These are phyloP conservation scores for Thereva nobilitata DNA, from an alignment of 2,888 invertebrate genomes.

Conservation along the genomic window DNA sequence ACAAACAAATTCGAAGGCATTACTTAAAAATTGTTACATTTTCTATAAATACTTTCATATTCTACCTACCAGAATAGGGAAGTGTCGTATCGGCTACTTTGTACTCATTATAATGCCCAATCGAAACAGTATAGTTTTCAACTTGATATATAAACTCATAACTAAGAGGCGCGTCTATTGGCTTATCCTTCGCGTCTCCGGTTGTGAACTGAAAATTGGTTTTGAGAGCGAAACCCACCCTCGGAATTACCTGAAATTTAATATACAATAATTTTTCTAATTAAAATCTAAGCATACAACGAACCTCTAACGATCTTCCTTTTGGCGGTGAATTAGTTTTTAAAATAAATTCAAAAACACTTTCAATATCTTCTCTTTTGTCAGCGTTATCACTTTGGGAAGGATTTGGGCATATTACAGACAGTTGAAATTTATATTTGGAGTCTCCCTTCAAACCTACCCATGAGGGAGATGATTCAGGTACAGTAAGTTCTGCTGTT, in stretches of 20 bases:
- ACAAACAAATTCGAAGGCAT: too few relatives aligned
- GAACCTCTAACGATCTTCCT: constrained; percentile 12
- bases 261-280: neutral
- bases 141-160: constrained; percentile 26
- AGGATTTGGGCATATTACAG: constrained; percentile 12
- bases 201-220: constrained; percentile 15
- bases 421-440: constrained; percentile 17
- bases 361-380: neutral
- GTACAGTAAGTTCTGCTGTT: neutral
- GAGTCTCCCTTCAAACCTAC: constrained; percentile 4
- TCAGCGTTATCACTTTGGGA: neutral
- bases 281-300: neutral
- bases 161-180: neutral
- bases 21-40: too few relatives aligned
- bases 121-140: constrained; percentile 7
- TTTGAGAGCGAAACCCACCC: neutral
- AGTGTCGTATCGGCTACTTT: constrained; percentile 7
- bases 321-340: constrained; percentile 8
- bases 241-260: constrained; percentile 4
- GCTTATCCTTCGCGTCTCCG: constrained; percentile 10
- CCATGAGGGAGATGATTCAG: neutral
- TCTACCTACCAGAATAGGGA: constrained; percentile 17
- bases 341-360: constrained; percentile 19
- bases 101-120: constrained; percentile 17
- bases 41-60: too few relatives aligned